A percentile compares a stretch with the other conserved stretches of the same genome.
Conservation (phyloP, 2,113 vertebrate species). For the human region GRCh38 chr7:119286001-119286500, state of each 20-base stretch:
- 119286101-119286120: slow-evolving; percentile 52
- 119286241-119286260: slow-evolving; percentile 30
- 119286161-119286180: neutral
- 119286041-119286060: neutral
- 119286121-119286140: neutral
- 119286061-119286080: slow-evolving; percentile 38
- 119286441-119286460: neutral
- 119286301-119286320: neutral
- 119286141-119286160: slow-evolving; percentile 34
- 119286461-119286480: neutral
- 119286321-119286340: neutral
- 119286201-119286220: slow-evolving; percentile 26
- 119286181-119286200: slow-evolving; percentile 56
- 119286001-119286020: slow-evolving; percentile 65
- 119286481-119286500: neutral
- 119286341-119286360: neutral
- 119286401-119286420: neutral
- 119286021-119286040: slow-evolving; percentile 53
- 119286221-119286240: slow-evolving; percentile 53
- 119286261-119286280: neutral
- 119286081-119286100: slow-evolving; percentile 51
- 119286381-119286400: neutral
- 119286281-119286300: neutral
- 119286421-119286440: neutral
- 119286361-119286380: neutral